Evolutionary conservation across 2,888 invertebrate genomes (phyloP), one percentile per base, ranked within the genome.

Genomic region (Torymus auratus): DNA sequence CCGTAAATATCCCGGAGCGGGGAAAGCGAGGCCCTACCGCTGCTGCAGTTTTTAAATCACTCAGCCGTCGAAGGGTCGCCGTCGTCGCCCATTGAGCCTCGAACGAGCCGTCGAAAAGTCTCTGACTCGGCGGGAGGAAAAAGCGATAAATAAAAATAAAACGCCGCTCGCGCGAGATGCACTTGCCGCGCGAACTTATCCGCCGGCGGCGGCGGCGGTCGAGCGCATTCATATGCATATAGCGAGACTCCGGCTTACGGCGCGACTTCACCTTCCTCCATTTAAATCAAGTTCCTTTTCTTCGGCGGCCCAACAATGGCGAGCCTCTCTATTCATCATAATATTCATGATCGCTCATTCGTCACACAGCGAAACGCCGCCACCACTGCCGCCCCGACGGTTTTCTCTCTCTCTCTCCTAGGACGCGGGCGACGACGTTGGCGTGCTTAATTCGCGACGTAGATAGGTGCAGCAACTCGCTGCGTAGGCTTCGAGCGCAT

Each of bases 311-410:
- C 75, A 56, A 75, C 80, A 72, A 72, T 76, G 76, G 62, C 12
- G 23, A 73, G 69, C 74, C 67, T 65, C 80, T 76, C 80, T 72
- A 80, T 80, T 80, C 80, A 80, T 80, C 80, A 80, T 80, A 80
- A 80, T 80, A 80, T 80, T 80, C 80, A 80, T 80, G 80, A 80
- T 80, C 80, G 71, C 76, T 71, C 75, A 74, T 79, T 79, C 79
- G 74, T 69, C 73, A 79, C 74, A 74, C 60, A 55, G 41, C 41
- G 61, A 20, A 52, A n/a, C 50, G 14, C 17, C 15, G 72, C 68
- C 62, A 53, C 56, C 60, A 53, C 56, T 53, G 56, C 65, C 28
- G 28, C 50, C 55, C 64, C 73, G 62, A 15, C 41, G 61, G 41
- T 71, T 71, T 73, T 73, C 64, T 41, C 73, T 41, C 7, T 11